phyloP scores from a whole-genome alignment of 2,888 invertebrate species.

The Junonia oenone region DNA sequence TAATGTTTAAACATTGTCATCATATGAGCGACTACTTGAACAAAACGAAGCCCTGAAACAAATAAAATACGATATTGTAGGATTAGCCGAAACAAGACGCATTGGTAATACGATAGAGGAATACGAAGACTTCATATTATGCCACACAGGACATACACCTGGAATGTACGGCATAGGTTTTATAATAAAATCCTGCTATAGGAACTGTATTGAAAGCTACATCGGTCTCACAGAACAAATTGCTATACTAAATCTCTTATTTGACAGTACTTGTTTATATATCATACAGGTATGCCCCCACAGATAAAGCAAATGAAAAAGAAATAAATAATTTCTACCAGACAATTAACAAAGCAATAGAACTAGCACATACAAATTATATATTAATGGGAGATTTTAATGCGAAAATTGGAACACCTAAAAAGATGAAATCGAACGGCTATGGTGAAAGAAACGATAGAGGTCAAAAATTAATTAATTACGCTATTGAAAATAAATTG shows the following conservation, averaged over 20 bases:
- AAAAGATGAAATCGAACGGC: conserved; percentile 5
- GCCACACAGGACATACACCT: background rate
- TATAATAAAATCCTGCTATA: conserved; percentile 29
- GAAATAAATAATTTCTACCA: conserved; percentile 14
- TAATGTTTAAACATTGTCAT: conserved; percentile 15
- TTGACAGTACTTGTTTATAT: conserved; percentile 10
- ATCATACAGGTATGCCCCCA: conserved; percentile 29
- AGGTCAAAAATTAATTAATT: conserved; percentile 19
- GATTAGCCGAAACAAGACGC: conserved; percentile 30
- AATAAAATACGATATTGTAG: conserved; percentile 34
- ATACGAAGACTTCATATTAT: conserved; percentile 24
- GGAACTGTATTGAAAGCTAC: conserved; percentile 30
- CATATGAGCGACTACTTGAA: conserved; percentile 28
- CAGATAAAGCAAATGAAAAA: conserved; percentile 4
- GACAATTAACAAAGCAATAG: conserved; percentile 6
- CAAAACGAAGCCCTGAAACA: conserved; percentile 23
- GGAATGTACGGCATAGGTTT: background rate
- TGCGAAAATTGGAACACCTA: conserved; percentile 16
- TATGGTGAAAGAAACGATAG: conserved; percentile 16
- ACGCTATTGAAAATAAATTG: background rate
- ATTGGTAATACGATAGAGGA: conserved; percentile 33
- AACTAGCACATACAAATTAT: background rate
- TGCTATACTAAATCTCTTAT: conserved; percentile 25
- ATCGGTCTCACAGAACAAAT: conserved; percentile 32
- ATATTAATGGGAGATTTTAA: conserved; percentile 11